Evolutionary conservation across 1,140 invertebrate species (phyloP).

Genomic region (Caerostris darwini): DNA sequence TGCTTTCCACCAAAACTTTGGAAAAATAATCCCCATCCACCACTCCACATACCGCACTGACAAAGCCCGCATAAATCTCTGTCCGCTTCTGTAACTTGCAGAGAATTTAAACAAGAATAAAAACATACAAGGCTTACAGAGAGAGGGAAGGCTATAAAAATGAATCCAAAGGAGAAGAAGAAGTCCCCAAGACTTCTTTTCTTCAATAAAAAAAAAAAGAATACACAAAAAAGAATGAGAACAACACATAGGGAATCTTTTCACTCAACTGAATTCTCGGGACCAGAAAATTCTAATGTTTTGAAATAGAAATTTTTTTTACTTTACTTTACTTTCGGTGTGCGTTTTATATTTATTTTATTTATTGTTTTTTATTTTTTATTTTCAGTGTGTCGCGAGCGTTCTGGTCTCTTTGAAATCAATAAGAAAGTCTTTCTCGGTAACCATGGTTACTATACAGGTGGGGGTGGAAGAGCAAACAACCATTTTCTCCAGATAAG

Average conservation of each 20-base stretch:
- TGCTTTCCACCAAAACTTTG: background rate
- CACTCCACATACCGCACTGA: background rate
- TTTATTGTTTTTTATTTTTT: background rate
- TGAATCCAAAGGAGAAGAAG: background rate
- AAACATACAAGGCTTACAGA: background rate
- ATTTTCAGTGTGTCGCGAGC: background rate
- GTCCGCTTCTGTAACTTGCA: conserved; percentile 48
- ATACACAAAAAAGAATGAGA: conserved; percentile 6
- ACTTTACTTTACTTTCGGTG: background rate
- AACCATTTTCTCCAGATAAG: conserved; percentile 50
- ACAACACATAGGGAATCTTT: conserved; percentile 32
- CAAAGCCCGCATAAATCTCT: conserved; percentile 23
- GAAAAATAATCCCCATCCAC: background rate
- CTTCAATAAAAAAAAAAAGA: background rate
- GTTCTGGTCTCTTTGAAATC: conserved; percentile 50
- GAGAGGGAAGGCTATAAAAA: conserved; percentile 8
- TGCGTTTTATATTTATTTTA: background rate
- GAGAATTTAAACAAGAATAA: conserved; percentile 49
- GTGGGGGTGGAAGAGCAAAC: conserved; percentile 41
- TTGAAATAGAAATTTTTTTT: conserved; percentile 45
- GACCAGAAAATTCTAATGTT: conserved; percentile 58
- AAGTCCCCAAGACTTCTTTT: background rate
- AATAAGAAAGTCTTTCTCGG: conserved; percentile 34
- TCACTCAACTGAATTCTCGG: conserved; percentile 51
- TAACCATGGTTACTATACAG: conserved; percentile 57